Conservation (phyloP, 2,113 vertebrate species). For the Ascaphus truei region DNA sequence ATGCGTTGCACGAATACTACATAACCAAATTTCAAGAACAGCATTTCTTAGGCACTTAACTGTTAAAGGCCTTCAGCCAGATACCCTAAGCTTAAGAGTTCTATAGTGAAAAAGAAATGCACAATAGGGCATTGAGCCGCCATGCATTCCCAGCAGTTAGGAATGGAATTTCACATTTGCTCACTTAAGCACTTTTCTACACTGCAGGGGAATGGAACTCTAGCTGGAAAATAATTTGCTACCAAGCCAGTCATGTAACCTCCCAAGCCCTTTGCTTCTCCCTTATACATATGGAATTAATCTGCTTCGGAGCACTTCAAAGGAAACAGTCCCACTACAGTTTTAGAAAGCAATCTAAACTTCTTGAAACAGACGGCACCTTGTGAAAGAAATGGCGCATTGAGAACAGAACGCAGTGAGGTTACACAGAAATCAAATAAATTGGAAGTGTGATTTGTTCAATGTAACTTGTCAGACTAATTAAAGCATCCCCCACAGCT, state of each 20-base stretch:
- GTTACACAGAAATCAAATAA: too few species aligned
- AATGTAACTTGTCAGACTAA: too few species aligned
- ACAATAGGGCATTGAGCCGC: neutral
- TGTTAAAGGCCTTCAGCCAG: too few species aligned
- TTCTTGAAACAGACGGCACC: too few species aligned
- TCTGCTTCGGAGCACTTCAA: conserved; percentile 36
- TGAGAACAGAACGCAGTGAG: too few species aligned
- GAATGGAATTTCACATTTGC: conserved; percentile 1
- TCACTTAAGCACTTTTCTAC: conserved; percentile 19
- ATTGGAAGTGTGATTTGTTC: too few species aligned
- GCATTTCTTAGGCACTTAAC: too few species aligned
- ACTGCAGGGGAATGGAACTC: neutral
- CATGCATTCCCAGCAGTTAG: neutral
- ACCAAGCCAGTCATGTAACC: neutral
- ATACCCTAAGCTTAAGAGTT: too few species aligned
- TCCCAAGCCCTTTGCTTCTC: conserved; percentile 5
- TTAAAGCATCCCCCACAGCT: too few species aligned
- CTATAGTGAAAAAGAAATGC: neutral
- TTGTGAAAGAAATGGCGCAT: too few species aligned
- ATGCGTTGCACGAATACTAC: too few species aligned
- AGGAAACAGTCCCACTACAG: conserved; percentile 16
- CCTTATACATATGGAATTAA: conserved; percentile 27
- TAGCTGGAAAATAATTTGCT: neutral
- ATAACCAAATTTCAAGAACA: too few species aligned
- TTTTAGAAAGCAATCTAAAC: neutral